Conservation (phyloP, 2,113 vertebrate genomes). For the Saccopteryx bilineata region DNA sequence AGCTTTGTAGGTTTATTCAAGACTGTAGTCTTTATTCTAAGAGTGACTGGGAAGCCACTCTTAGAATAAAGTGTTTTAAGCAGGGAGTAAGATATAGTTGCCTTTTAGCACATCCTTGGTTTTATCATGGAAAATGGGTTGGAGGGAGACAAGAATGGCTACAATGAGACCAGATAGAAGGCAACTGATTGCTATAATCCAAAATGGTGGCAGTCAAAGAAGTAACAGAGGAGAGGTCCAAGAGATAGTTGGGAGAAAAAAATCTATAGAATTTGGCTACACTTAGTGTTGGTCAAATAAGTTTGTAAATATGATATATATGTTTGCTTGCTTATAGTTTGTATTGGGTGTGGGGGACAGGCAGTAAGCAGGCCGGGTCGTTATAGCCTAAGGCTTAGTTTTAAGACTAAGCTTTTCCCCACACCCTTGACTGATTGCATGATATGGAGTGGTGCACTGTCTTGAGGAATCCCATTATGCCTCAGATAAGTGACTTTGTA, state of each 20-base stretch:
- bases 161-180: not conserved
- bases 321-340: too few relatives aligned
- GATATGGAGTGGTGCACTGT: too few relatives aligned
- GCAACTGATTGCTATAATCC: not conserved
- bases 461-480: too few relatives aligned
- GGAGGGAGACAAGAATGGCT: not conserved
- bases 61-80: not conserved
- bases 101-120: not conserved
- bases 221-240: not conserved
- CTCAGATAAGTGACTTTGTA: too few relatives aligned
- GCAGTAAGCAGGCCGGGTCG: too few relatives aligned
- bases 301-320: too few relatives aligned
- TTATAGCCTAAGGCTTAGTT: too few relatives aligned
- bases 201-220: not conserved
- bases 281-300: not conserved
- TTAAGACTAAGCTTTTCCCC: too few relatives aligned
- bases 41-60: not conserved
- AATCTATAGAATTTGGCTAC: not conserved
- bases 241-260: not conserved
- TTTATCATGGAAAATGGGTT: not conserved
- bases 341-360: too few relatives aligned
- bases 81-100: not conserved
- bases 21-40: not conserved
- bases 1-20: not conserved
- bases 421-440: too few relatives aligned